Conservation (phyloP, 2,113 vertebrate genomes). For the Tychaedon coryphoeus region DNA sequence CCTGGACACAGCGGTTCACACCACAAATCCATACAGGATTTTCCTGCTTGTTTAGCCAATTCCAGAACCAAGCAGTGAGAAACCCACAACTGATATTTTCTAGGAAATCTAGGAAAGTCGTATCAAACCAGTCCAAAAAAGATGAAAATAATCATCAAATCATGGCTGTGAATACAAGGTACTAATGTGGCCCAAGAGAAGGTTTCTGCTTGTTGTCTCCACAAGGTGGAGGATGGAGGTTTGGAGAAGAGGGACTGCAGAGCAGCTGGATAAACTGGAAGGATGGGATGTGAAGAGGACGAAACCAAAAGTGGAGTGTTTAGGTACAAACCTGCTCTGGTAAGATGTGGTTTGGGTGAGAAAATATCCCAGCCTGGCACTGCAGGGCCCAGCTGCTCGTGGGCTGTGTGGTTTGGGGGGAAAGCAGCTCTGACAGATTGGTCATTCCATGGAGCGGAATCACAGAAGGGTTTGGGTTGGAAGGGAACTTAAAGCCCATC, state of each 20-base stretch:
- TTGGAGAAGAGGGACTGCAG: not conserved
- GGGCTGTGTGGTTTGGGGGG: not conserved
- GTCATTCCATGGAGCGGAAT: rapidly evolving
- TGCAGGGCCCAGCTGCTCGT: rapidly evolving
- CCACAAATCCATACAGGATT: not conserved
- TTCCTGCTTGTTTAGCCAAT: not conserved
- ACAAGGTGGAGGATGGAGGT: rapidly evolving
- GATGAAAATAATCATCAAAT: not conserved
- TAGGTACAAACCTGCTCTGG: no score
- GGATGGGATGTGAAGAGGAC: not conserved
- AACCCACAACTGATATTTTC: rapidly evolving
- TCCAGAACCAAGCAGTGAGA: rapidly evolving
- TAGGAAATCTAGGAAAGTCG: not conserved
- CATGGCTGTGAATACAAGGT: not conserved
- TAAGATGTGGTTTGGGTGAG: not conserved
- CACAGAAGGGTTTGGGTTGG: no score
- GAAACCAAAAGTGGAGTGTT: not conserved
- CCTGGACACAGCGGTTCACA: rapidly evolving
- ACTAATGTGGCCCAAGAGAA: no score
- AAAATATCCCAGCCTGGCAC: not conserved
- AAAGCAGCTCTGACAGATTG: not conserved
- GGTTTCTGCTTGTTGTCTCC: not conserved
- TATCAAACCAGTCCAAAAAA: not conserved
- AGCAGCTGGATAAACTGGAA: not conserved
- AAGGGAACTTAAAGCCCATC: rapidly evolving